A percentile compares a stretch with the other conserved stretches of the same genome.
phyloP scores from a whole-genome alignment of 2,113 vertebrate species.

The Pagrus major region DNA sequence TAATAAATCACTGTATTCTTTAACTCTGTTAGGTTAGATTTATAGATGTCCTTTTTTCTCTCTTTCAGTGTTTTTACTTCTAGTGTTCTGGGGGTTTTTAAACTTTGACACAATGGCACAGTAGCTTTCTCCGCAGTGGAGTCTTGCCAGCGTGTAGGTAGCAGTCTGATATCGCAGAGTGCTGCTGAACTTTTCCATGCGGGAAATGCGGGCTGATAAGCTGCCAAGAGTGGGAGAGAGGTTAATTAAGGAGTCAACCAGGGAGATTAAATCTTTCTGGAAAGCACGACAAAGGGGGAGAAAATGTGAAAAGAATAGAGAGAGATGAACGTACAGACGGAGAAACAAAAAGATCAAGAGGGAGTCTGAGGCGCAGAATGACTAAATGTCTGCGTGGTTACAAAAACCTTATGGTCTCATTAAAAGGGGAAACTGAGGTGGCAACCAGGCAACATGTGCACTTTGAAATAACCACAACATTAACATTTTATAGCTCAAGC shows the following conservation, averaged over 20 bases:
- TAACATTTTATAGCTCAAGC: not conserved
- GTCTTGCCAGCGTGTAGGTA: not conserved
- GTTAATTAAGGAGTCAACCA: conserved; percentile 51
- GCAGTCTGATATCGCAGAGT: conserved; percentile 23
- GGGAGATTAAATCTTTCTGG: conserved; percentile 46
- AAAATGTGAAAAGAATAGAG: conserved; percentile 5
- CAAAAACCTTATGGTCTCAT: conserved; percentile 14
- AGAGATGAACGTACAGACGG: conserved; percentile 7
- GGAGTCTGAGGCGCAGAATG: not conserved
- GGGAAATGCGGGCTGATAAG: conserved; percentile 35
- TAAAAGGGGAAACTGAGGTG: conserved; percentile 5
- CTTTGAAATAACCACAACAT: not conserved
- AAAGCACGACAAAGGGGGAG: conserved; percentile 13
- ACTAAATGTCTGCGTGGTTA: not conserved
- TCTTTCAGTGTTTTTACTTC: not conserved
- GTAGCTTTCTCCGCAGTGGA: conserved; percentile 12
- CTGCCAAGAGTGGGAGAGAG: conserved; percentile 47
- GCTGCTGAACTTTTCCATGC: conserved; percentile 10
- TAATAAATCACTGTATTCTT: not conserved
- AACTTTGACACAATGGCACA: conserved; percentile 17
- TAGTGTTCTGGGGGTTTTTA: too few relatives aligned
- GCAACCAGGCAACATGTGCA: not conserved
- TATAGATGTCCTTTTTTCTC: not conserved
- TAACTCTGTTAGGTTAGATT: not conserved
- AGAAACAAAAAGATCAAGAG: not conserved